These are phyloP conservation scores for Leucania comma DNA, from an alignment of 2,888 invertebrate genomes.

Conservation along the genomic window DNA sequence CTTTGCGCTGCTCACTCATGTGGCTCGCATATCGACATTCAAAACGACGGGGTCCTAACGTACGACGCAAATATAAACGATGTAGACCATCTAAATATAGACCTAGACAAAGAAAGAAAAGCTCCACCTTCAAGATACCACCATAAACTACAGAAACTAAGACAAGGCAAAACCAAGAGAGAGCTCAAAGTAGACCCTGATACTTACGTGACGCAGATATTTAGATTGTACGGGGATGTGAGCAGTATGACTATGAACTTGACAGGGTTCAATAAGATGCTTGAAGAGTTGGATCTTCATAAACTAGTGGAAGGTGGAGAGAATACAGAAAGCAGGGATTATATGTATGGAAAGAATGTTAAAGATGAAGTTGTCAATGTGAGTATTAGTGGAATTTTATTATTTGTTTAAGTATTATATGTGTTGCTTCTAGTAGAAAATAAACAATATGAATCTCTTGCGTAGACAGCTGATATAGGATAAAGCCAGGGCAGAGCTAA, in stretches of 20 bases:
- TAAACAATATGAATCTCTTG: not conserved
- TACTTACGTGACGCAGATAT: conserved; percentile 92
- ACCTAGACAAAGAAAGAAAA: conserved; percentile 74
- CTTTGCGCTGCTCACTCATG: conserved; percentile 95
- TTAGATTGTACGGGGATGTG: conserved; percentile 92
- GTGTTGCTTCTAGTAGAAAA: not conserved
- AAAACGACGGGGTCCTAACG: conserved; percentile 70
- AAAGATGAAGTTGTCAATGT: conserved; percentile 85
- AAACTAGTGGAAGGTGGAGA: conserved; percentile 87
- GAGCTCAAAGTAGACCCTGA: conserved; percentile 85
- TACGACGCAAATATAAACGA: conserved; percentile 72
- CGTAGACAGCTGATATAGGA: not conserved
- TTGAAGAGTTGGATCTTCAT: conserved; percentile 91
- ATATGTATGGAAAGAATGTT: conserved; percentile 73
- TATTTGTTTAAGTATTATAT: not conserved
- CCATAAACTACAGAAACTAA: conserved; percentile 77
- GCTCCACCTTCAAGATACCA: conserved; percentile 69
- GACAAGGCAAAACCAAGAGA: conserved; percentile 73
- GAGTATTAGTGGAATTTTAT: conserved; percentile 67
- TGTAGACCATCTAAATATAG: conserved; percentile 69
- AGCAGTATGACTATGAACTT: conserved; percentile 91
- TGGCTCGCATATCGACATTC: conserved; percentile 92
- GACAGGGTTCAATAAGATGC: conserved; percentile 93
- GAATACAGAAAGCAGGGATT: conserved; percentile 73
- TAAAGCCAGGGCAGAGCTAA: not conserved